Percentiles rank a stretch among this genome's conserved stretches.
These are phyloP conservation scores for Poeciliopsis prolifica DNA, from an alignment of 2,113 vertebrate genomes.

Conservation along the genomic window DNA sequence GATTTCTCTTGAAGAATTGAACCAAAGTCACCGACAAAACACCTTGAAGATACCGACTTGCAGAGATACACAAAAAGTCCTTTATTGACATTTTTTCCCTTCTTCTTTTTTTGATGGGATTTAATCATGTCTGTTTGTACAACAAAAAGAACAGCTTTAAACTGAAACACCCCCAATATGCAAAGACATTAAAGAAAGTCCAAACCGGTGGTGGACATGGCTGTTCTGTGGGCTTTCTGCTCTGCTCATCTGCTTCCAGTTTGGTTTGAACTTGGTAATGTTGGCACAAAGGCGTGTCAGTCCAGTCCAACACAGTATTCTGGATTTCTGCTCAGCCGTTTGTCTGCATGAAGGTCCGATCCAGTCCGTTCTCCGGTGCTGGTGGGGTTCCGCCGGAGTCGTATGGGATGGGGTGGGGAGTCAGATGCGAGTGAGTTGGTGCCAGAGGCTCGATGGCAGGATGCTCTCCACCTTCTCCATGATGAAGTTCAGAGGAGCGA, in stretches of 20 bases:
- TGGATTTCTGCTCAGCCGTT: constrained; percentile 53
- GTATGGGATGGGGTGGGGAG: neutral
- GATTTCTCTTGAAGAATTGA: neutral
- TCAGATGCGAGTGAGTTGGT: constrained; percentile 96
- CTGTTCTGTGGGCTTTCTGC: constrained; percentile 26
- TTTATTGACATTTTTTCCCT: constrained; percentile 86
- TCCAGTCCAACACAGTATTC: constrained; percentile 50
- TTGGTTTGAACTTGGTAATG: constrained; percentile 54
- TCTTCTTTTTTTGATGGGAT: constrained; percentile 84
- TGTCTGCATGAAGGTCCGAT: constrained; percentile 37
- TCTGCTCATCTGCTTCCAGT: constrained; percentile 70
- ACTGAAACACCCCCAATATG: constrained; percentile 77
- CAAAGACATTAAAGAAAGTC: constrained; percentile 76
- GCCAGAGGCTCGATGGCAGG: constrained; percentile 97
- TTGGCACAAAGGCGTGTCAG: constrained; percentile 85
- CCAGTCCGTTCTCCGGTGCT: constrained; percentile 21
- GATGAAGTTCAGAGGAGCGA: constrained; percentile 98
- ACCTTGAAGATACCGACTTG: constrained; percentile 54
- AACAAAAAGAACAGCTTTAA: constrained; percentile 89
- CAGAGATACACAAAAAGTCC: constrained; percentile 94
- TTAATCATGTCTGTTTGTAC: constrained; percentile 89
- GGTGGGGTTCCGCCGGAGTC: constrained; percentile 17
- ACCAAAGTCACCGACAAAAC: constrained; percentile 23
- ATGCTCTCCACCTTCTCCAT: constrained; percentile 99
- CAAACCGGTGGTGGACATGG: constrained; percentile 50